A percentile compares a stretch with the other conserved stretches of the same genome.
These are phyloP conservation scores for Crambe crambe DNA, from an alignment of 37 sponge, comb jelly and placozoan species.

Conservation along the genomic window DNA sequence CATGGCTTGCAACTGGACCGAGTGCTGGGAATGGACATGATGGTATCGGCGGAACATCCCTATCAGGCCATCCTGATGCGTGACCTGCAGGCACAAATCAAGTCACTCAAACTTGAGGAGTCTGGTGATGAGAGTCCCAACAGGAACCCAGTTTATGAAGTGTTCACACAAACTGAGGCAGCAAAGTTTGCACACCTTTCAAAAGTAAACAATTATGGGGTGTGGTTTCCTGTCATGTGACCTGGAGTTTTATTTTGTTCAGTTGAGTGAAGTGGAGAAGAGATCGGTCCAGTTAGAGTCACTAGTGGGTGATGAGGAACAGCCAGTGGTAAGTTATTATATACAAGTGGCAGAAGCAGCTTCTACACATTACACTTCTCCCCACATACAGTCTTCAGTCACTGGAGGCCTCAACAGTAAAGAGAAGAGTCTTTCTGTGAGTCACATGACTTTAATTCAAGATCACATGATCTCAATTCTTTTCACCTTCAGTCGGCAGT, in stretches of 20 bases:
- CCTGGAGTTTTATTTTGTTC: background rate
- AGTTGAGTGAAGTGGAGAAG: constrained; percentile 69
- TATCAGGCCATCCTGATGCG: constrained; percentile 43
- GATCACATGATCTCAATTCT: too few relatives aligned
- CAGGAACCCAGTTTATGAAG: constrained; percentile 38
- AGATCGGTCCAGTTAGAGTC: constrained; percentile 41
- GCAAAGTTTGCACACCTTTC: constrained; percentile 71
- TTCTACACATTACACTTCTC: too few relatives aligned
- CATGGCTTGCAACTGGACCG: constrained; percentile 49
- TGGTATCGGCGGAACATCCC: constrained; percentile 19
- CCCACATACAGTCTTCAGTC: too few relatives aligned
- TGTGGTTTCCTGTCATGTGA: background rate
- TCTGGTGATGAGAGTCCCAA: background rate
- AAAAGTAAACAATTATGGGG: constrained; percentile 24
- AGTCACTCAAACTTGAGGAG: constrained; percentile 27
- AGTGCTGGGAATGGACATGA: background rate
- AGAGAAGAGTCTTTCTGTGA: too few relatives aligned
- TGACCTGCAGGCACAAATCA: constrained; percentile 56
- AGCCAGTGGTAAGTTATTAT: constrained; percentile 39
- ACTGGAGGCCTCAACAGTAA: too few relatives aligned
- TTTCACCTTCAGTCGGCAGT: background rate
- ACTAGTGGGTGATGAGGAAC: constrained; percentile 49
- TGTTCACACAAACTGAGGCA: constrained; percentile 47
- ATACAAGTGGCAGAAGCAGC: too few relatives aligned
- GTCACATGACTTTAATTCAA: too few relatives aligned